These are phyloP conservation scores for Sthenelais limicola DNA, from an alignment of 2,888 invertebrate genomes.

Conservation along the genomic window DNA sequence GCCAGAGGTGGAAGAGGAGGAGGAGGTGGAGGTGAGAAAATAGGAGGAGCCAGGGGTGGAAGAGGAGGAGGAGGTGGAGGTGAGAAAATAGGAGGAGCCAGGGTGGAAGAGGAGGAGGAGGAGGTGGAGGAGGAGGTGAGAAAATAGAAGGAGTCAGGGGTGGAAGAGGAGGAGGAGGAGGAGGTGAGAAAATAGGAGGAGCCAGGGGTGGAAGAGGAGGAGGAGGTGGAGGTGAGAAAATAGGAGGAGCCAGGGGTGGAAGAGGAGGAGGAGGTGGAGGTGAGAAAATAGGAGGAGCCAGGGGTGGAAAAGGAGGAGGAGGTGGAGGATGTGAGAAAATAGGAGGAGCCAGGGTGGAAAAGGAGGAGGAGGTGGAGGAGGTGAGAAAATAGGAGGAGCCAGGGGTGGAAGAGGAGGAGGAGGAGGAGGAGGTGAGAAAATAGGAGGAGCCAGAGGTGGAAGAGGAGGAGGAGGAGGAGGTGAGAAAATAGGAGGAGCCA, in stretches of 20 bases:
- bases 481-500: not conserved
- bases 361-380: slow-evolving; percentile 8
- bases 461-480: slow-evolving; percentile 1
- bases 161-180: slow-evolving; percentile 4
- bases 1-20: not conserved
- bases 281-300: not conserved
- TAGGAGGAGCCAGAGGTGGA: not conserved
- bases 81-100: not conserved
- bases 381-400: not conserved
- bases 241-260: slow-evolving; percentile 14
- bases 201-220: slow-evolving; percentile 11
- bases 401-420: not conserved
- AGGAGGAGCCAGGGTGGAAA: not conserved
- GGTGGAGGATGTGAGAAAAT: not conserved
- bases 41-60: not conserved
- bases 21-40: not conserved
- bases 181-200: not conserved
- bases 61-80: not conserved
- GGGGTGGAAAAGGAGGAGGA: slow-evolving; percentile 20
- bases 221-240: not conserved
- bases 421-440: not conserved
- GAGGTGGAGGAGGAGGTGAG: slow-evolving; percentile 1
- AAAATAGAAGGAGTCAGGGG: not conserved
- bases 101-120: not conserved
- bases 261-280: not conserved